phyloP scores from a whole-genome alignment of 2,113 vertebrate species.

The Glaucidium brasilianum region DNA sequence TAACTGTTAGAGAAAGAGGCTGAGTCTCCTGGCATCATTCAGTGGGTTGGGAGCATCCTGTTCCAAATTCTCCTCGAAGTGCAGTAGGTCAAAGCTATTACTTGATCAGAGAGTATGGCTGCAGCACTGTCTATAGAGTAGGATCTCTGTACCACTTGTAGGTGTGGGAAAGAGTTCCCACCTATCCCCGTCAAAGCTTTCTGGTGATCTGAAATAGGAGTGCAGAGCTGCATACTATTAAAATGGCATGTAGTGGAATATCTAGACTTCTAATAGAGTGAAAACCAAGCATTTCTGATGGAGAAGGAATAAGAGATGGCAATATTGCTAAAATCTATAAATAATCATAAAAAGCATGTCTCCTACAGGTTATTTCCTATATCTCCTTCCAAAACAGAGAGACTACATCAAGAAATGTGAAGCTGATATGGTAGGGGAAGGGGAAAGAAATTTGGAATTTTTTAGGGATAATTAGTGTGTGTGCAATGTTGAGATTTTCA shows the following conservation, averaged over 20 bases:
- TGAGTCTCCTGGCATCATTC: neutral
- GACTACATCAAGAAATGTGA: neutral
- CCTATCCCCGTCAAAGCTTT: neutral
- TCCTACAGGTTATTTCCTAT: neutral
- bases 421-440: neutral
- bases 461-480: neutral
- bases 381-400: neutral
- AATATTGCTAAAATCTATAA: neutral
- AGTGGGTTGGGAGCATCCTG: neutral
- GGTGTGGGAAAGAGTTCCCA: neutral
- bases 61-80: neutral
- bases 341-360: neutral
- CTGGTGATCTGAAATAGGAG: neutral
- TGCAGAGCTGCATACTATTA: neutral
- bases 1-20: neutral
- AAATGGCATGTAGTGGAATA: neutral
- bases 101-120: neutral
- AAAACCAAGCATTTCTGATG: neutral
- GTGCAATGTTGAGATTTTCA: neutral
- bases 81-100: neutral
- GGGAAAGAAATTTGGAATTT: neutral
- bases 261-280: neutral
- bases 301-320: neutral
- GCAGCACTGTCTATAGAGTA: fast-evolving
- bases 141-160: neutral